These are phyloP conservation scores for Brachyhypopomus gauderio DNA, from an alignment of 2,113 vertebrate species.

Conservation along the genomic window DNA sequence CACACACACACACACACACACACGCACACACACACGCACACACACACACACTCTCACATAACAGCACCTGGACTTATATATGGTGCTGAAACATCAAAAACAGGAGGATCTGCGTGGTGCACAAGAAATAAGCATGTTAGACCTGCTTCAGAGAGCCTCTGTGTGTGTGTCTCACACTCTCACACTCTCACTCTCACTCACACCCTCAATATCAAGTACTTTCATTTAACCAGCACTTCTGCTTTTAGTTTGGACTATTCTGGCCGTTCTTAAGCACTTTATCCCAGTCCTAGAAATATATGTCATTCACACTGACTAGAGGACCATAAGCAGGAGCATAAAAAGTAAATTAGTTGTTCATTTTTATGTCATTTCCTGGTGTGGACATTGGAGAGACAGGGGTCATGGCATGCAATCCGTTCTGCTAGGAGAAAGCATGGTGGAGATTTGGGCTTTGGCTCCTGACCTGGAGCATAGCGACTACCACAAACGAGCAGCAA, in stretches of 20 bases:
- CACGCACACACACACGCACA: too few species aligned
- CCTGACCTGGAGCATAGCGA: neutral
- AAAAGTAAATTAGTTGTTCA: slow-evolving; percentile 2
- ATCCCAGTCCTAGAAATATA: too few species aligned
- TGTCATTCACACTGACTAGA: neutral
- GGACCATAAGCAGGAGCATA: neutral
- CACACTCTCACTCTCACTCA: neutral
- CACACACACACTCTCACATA: slow-evolving; percentile 11
- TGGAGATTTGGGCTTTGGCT: too few species aligned
- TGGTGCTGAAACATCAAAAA: neutral
- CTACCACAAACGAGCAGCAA: slow-evolving; percentile 52
- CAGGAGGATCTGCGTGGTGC: too few species aligned
- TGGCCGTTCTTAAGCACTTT: too few species aligned
- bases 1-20: neutral
- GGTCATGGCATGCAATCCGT: slow-evolving; percentile 33
- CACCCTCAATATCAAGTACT: too few species aligned
- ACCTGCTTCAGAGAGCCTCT: neutral
- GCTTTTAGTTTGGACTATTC: neutral
- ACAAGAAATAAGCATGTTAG: too few species aligned
- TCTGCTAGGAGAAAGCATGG: slow-evolving; percentile 16
- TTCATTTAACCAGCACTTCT: neutral
- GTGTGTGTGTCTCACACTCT: neutral
- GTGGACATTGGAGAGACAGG: slow-evolving; percentile 5
- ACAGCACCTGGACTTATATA: neutral
- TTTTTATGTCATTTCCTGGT: slow-evolving; percentile 30